phyloP scores from a whole-genome alignment of 2,797 vertebrate genomes.

The Dromococcyx pavoninus region DNA sequence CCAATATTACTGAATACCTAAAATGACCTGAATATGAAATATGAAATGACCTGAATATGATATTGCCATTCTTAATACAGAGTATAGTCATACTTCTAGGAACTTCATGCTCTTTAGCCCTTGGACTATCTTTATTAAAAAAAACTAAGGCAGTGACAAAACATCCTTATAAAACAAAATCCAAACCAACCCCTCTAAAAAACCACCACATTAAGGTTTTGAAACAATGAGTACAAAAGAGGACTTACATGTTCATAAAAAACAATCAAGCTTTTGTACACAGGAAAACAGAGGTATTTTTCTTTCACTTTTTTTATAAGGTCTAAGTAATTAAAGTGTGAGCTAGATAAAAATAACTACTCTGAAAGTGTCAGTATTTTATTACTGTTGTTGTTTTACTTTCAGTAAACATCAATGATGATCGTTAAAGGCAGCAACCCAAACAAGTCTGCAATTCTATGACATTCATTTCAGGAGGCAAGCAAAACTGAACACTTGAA shows the following conservation, averaged over 20 bases:
- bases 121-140: neutral
- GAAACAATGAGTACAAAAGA: neutral
- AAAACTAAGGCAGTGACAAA: neutral
- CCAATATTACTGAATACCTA: neutral
- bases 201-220: neutral
- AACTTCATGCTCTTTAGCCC: neutral
- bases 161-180: neutral
- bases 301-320: neutral
- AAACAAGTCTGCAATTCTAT: neutral
- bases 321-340: no score
- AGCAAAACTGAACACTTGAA: neutral
- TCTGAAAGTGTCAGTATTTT: no score
- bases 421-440: neutral
- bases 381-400: no score
- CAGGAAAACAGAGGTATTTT: neutral
- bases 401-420: no score
- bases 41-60: neutral
- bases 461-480: neutral
- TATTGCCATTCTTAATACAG: neutral
- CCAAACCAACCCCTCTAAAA: rapidly evolving
- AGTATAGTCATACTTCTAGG: neutral
- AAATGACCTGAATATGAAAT: neutral
- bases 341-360: no score
- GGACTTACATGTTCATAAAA: neutral
- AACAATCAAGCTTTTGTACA: neutral